Percentiles rank a stretch among this genome's conserved stretches.
These are phyloP conservation scores for Neomicropteryx cornuta DNA, from an alignment of 1,140 invertebrate species.

Conservation along the genomic window DNA sequence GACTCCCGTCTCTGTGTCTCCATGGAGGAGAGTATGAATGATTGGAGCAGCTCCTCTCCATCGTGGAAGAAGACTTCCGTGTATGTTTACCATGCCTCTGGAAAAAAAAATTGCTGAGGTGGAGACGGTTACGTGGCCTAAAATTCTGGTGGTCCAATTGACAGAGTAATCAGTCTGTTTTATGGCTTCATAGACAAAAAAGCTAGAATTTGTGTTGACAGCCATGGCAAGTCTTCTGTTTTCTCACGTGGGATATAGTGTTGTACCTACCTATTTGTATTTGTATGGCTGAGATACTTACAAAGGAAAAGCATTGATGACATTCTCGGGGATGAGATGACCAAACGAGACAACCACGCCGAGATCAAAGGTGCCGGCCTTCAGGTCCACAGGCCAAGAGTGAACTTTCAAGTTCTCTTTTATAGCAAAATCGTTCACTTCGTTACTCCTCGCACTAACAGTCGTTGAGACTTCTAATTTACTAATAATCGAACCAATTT, in stretches of 20 bases:
- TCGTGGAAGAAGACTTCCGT: conserved; percentile 81
- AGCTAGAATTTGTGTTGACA: conserved; percentile 9
- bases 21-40: conserved; percentile 61
- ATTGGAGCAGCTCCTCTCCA: conserved; percentile 90
- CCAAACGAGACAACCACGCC: conserved; percentile 65
- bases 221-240: no score
- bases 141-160: background rate
- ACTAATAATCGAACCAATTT: conserved; percentile 23
- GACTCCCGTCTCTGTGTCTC: conserved; percentile 73
- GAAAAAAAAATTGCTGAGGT: conserved; percentile 19
- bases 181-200: conserved; percentile 4
- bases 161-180: conserved; percentile 3
- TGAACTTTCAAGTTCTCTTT: conserved; percentile 36
- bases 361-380: conserved; percentile 41
- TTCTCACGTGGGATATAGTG: conserved; percentile 1
- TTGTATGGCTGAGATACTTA: conserved; percentile 27
- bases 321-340: conserved; percentile 49
- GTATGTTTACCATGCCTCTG: conserved; percentile 87
- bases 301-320: conserved; percentile 53
- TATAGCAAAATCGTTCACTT: conserved; percentile 39
- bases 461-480: conserved; percentile 50
- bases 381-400: conserved; percentile 42
- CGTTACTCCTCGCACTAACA: conserved; percentile 37
- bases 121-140: background rate
- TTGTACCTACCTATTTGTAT: background rate